phyloP scores from a whole-genome alignment of 2,797 vertebrate genomes.

The Falco rusticolus region DNA sequence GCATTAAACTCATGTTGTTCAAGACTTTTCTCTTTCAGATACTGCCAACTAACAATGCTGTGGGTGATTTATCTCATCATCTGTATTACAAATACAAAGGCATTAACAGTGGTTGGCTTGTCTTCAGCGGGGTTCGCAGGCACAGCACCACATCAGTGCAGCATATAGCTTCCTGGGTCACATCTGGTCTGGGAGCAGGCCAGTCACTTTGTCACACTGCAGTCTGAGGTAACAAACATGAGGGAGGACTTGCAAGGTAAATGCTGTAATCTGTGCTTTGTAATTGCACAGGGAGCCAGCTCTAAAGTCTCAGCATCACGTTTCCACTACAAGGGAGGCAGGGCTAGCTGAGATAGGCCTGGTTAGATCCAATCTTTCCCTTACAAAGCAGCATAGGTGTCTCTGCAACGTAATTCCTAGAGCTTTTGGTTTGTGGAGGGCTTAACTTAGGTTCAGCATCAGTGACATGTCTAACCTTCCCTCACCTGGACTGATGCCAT shows the following conservation, averaged over 20 bases:
- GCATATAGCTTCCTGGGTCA: background rate
- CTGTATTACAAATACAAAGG: background rate
- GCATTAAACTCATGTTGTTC: background rate
- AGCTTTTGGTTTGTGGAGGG: background rate
- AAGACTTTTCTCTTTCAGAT: conserved; percentile 33
- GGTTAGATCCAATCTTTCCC: background rate
- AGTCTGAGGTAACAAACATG: fast-evolving
- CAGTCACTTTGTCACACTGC: background rate
- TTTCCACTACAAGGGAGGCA: background rate
- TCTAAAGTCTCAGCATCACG: background rate
- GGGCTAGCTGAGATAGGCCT: background rate
- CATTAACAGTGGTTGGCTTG: background rate
- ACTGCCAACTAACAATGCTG: conserved; percentile 26
- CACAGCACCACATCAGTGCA: background rate
- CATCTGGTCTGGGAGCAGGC: background rate
- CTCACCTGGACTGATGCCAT: background rate
- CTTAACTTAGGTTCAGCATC: background rate
- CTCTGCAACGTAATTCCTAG: background rate
- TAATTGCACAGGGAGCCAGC: background rate
- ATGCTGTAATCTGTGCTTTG: background rate
- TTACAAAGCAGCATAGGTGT: background rate
- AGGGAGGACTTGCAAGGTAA: background rate
- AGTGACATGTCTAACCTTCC: background rate
- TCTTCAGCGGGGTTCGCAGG: background rate
- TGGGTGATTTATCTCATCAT: conserved; percentile 42